A percentile compares a stretch with the other conserved stretches of the same genome.
These are phyloP conservation scores for Blastomussa wellsi DNA, from an alignment of 92 coral and sea anemone species.

Conservation along the genomic window DNA sequence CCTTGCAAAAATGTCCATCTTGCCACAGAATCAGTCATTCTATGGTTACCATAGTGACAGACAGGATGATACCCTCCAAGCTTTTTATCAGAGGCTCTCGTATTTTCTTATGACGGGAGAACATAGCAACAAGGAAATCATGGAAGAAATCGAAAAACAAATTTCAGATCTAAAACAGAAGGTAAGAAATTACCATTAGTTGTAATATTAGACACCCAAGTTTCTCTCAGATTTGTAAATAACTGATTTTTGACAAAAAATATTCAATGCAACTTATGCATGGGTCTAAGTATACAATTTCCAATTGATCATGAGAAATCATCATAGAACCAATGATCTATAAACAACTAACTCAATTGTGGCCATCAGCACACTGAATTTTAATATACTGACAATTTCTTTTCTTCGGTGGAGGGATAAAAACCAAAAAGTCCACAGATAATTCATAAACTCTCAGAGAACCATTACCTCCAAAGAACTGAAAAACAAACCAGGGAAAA, in stretches of 20 bases:
- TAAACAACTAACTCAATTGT: no score
- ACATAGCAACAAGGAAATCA: conserved; percentile 69
- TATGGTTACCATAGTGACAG: conserved; percentile 30
- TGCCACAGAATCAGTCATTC: conserved; percentile 30
- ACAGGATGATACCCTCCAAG: conserved; percentile 39
- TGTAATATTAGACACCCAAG: not conserved
- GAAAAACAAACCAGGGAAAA: not conserved
- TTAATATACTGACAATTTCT: no score
- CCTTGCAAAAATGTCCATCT: not conserved
- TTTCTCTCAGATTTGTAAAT: not conserved
- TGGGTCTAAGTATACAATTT: no score
- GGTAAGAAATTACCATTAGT: conserved; percentile 26
- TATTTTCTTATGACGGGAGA: conserved; percentile 57
- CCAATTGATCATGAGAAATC: no score
- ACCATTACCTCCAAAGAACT: not conserved
- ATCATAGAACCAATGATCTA: no score
- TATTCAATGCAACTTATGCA: no score
- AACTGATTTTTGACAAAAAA: no score
- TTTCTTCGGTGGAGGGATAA: no score
- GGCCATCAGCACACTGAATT: no score
- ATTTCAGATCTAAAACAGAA: conserved; percentile 67
- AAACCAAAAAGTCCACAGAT: no score
- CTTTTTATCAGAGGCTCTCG: conserved; percentile 64
- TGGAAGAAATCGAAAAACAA: conserved; percentile 73
- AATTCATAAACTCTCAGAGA: no score